These are phyloP conservation scores for Trissolcus japonicus DNA, from an alignment of 2,888 invertebrate species.

Conservation along the genomic window DNA sequence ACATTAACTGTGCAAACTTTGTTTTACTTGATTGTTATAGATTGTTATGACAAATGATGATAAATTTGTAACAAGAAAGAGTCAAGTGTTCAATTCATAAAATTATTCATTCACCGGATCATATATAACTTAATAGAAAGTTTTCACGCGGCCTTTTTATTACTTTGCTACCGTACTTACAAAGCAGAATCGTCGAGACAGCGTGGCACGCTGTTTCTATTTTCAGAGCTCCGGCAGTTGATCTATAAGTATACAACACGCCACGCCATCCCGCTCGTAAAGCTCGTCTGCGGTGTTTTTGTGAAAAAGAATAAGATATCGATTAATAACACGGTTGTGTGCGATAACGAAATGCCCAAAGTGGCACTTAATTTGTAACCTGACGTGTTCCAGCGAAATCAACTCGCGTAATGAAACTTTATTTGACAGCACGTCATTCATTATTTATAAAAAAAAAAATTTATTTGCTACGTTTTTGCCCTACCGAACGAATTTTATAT, in stretches of 20 bases:
- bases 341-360: constrained; percentile 19
- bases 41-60: background rate
- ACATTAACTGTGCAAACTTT: too few species aligned
- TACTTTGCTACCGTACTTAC: constrained; percentile 27
- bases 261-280: constrained; percentile 10
- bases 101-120: constrained; percentile 25
- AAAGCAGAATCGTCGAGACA: constrained; percentile 32
- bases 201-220: constrained; percentile 38
- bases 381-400: too few species aligned
- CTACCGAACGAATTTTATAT: background rate
- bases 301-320: constrained; percentile 25
- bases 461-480: background rate
- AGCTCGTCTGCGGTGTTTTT: constrained; percentile 26
- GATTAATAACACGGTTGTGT: constrained; percentile 20
- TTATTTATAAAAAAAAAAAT: background rate
- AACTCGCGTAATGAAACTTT: too few species aligned
- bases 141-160: constrained; percentile 25
- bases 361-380: too few species aligned
- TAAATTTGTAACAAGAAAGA: background rate
- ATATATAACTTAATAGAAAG: constrained; percentile 23
- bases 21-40: background rate
- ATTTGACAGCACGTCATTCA: too few species aligned
- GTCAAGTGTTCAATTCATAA: constrained; percentile 3
- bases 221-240: constrained; percentile 29
- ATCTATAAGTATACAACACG: constrained; percentile 42